Conservation (phyloP, 2,888 invertebrate genomes). For the Aricia artaxerxes region DNA sequence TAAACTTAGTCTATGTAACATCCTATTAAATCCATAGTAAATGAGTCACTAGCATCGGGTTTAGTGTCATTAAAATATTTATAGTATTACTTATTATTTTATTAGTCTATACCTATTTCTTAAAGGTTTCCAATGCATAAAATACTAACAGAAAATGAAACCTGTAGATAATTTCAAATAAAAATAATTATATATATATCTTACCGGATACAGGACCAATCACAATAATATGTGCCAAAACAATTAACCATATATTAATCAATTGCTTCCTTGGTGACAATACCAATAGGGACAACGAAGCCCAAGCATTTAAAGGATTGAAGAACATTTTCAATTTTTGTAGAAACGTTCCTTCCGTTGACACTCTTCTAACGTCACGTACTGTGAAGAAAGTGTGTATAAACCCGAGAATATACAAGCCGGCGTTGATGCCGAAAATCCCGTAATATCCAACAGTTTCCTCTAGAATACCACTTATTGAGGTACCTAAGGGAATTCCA, state of each 20-base stretch:
- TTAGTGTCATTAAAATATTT: neutral
- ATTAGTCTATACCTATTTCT: too few relatives aligned
- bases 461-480: constrained; percentile 76
- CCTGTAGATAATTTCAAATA: constrained; percentile 30
- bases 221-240: constrained; percentile 66
- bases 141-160: neutral
- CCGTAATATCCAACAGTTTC: constrained; percentile 70
- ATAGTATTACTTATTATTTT: too few relatives aligned
- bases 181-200: constrained; percentile 39
- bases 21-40: neutral
- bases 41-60: neutral
- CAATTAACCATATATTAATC: constrained; percentile 58
- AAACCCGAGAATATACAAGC: constrained; percentile 60
- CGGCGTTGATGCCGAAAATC: constrained; percentile 60
- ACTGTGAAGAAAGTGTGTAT: constrained; percentile 61
- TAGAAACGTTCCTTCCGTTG: constrained; percentile 52
- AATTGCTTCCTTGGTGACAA: constrained; percentile 52
- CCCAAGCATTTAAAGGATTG: constrained; percentile 63
- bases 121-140: neutral
- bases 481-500: constrained; percentile 72
- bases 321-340: constrained; percentile 58
- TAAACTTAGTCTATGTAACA: neutral
- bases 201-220: constrained; percentile 71
- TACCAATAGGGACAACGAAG: constrained; percentile 66
- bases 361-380: constrained; percentile 57